Conservation (phyloP, 2,113 vertebrate genomes). For the Thalassarche chlororhynchos region DNA sequence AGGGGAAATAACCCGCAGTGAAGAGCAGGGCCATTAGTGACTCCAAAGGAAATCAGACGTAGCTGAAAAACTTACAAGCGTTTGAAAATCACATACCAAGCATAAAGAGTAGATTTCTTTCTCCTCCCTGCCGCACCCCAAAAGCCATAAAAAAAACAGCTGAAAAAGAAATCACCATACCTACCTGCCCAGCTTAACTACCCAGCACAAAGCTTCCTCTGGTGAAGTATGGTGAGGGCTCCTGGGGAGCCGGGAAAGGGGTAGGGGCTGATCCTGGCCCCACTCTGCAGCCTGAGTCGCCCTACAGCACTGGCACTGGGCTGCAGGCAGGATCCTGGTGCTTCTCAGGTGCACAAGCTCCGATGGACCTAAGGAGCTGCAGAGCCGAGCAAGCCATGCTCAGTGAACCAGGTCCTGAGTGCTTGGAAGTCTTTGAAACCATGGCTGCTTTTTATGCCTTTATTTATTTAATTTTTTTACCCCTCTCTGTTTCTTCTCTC, state of each 20-base stretch:
- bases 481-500: neutral
- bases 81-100: neutral
- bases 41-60: neutral
- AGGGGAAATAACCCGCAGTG: neutral
- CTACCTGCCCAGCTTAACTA: neutral
- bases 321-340: neutral
- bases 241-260: neutral
- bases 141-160: neutral
- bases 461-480: neutral
- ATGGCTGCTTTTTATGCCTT: neutral
- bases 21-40: neutral
- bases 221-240: neutral
- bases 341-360: neutral
- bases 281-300: accelerated
- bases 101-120: neutral
- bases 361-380: neutral
- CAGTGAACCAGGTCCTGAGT: neutral
- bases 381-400: neutral
- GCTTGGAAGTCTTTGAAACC: neutral
- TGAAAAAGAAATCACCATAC: conserved; percentile 24
- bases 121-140: neutral
- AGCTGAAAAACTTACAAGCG: neutral
- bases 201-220: neutral
- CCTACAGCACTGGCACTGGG: neutral
- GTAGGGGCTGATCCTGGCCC: neutral